These are phyloP conservation scores for Frankliniella intonsa DNA, from an alignment of 2,888 invertebrate species.

Conservation along the genomic window DNA sequence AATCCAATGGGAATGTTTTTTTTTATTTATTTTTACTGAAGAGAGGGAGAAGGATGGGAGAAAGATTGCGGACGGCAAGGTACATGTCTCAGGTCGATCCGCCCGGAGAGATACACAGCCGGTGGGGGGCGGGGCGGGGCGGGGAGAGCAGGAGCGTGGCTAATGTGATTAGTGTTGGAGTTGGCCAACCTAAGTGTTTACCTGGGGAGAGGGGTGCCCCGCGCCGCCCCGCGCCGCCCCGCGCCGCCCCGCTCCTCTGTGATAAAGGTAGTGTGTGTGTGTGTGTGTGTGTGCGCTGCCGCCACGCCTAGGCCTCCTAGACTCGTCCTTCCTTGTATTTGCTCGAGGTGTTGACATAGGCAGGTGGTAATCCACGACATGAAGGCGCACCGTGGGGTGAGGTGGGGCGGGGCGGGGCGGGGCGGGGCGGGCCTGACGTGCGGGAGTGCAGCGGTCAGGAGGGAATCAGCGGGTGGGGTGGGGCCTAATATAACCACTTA, in stretches of 20 bases:
- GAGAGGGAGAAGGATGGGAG: not conserved
- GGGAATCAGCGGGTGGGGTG: no score
- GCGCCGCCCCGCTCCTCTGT: not conserved
- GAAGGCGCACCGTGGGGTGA: not conserved
- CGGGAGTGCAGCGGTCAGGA: no score
- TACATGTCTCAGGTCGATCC: not conserved
- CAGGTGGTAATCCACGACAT: not conserved
- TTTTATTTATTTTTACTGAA: no score
- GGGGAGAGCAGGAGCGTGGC: not conserved
- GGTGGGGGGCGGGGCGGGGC: not conserved
- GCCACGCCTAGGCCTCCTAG: not conserved
- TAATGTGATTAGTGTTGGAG: slow-evolving; percentile 25
- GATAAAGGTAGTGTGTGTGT: not conserved
- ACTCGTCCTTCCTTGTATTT: not conserved
- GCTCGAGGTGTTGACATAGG: not conserved
- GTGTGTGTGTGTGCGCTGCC: not conserved
- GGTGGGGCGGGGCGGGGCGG: no score
- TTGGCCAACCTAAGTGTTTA: slow-evolving; percentile 22
- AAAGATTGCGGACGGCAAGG: not conserved
- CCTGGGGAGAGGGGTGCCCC: not conserved
- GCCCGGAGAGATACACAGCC: not conserved
- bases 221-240: no score
- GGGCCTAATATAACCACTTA: no score
- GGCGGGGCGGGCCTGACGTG: no score
- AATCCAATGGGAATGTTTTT: no score